phyloP scores from a whole-genome alignment of 2,888 invertebrate species.

The Lathronympha strigana region DNA sequence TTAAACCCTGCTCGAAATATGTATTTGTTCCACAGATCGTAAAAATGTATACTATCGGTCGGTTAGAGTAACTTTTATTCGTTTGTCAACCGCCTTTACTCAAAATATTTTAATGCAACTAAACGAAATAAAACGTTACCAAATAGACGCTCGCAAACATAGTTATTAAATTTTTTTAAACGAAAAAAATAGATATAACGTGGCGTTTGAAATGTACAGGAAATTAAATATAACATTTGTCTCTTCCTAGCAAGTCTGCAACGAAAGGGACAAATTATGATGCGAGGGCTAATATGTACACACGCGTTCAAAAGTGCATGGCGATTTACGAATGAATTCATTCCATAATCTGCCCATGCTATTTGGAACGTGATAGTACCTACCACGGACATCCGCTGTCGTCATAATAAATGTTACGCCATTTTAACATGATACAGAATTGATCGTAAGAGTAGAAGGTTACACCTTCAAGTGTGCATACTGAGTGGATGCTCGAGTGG shows the following conservation, averaged over 20 bases:
- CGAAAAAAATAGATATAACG: conserved; percentile 37
- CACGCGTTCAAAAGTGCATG: too few relatives aligned
- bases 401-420: too few relatives aligned
- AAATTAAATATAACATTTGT: not conserved
- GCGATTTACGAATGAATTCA: too few relatives aligned
- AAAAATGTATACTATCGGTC: not conserved
- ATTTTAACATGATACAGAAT: too few relatives aligned
- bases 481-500: too few relatives aligned
- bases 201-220: conserved; percentile 20
- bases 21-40: too few relatives aligned
- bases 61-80: conserved; percentile 34
- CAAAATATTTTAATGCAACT: not conserved
- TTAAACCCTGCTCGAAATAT: not conserved
- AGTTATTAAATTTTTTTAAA: conserved; percentile 34
- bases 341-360: too few relatives aligned
- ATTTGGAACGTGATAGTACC: too few relatives aligned
- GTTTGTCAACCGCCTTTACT: conserved; percentile 19
- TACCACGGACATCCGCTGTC: too few relatives aligned
- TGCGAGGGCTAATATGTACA: too few relatives aligned
- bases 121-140: conserved; percentile 39
- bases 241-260: not conserved
- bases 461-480: too few relatives aligned
- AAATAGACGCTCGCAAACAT: conserved; percentile 14
- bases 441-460: too few relatives aligned
- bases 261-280: not conserved